Percentiles rank a stretch among this genome's conserved stretches.
Evolutionary conservation across 2,888 invertebrate genomes (phyloP).

Genomic region (Pseudococcus jackbeardsleyi): DNA sequence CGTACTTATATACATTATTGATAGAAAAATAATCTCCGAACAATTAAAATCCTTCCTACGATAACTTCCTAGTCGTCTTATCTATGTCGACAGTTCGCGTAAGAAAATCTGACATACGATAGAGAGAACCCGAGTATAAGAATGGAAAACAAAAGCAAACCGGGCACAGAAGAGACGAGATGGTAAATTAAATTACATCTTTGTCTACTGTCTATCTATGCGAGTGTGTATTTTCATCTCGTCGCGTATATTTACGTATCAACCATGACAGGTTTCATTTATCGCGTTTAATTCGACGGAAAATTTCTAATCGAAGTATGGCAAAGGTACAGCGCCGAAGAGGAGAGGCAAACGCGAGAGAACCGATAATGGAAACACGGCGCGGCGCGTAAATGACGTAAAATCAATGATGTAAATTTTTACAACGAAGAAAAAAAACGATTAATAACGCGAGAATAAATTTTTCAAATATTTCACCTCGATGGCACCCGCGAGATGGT

Average conservation of each 20-base stretch:
- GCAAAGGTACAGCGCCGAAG: background rate
- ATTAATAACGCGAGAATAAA: background rate
- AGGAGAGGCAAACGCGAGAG: no score
- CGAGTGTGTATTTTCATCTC: background rate
- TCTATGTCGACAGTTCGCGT: no score
- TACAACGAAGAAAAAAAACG: background rate
- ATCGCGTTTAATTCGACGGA: conserved; percentile 31
- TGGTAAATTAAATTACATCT: background rate
- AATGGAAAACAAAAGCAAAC: no score
- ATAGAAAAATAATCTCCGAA: no score
- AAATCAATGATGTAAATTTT: conserved; percentile 14
- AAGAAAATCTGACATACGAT: no score
- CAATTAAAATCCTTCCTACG: no score
- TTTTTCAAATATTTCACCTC: background rate
- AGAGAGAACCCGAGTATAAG: no score
- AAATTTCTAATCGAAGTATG: conserved; percentile 23
- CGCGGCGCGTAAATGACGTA: conserved; percentile 2
- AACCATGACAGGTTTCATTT: conserved; percentile 18
- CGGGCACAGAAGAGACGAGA: background rate
- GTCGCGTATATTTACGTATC: conserved; percentile 15
- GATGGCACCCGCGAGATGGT: no score
- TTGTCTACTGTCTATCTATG: background rate
- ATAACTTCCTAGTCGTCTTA: no score
- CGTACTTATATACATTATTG: no score
- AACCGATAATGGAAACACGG: background rate